These are phyloP conservation scores for Chaenocephalus aceratus DNA, from an alignment of 2,113 vertebrate genomes.

Conservation along the genomic window DNA sequence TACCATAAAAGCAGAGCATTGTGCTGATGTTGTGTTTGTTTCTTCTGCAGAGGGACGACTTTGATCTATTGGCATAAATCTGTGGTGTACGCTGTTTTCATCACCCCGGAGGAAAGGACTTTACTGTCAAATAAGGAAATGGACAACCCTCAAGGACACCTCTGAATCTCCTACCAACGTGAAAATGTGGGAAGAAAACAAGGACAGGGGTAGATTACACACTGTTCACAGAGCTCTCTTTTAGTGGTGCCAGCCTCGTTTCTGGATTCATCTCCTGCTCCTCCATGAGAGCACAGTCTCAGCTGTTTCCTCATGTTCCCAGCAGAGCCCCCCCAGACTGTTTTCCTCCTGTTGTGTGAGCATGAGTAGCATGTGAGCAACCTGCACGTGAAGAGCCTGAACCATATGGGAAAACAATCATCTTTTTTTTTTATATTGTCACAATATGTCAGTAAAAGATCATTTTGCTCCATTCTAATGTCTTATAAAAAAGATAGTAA, in stretches of 20 bases:
- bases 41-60: constrained; percentile 83
- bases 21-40: constrained; percentile 7
- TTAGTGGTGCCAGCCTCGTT: neutral
- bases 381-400: neutral
- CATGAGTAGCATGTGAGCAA: neutral
- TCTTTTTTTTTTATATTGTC: too few relatives aligned
- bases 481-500: too few relatives aligned
- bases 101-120: neutral
- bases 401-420: too few relatives aligned
- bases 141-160: neutral
- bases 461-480: too few relatives aligned
- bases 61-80: constrained; percentile 78
- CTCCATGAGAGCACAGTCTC: neutral
- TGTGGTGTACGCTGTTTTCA: neutral
- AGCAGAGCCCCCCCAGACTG: neutral
- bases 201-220: neutral
- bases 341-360: neutral
- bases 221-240: neutral
- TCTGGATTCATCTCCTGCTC: neutral
- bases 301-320: neutral
- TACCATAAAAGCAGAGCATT: neutral
- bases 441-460: too few relatives aligned
- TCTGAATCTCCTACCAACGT: neutral
- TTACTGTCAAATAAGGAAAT: neutral
- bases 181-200: neutral